These are phyloP conservation scores for Ctenopoma kingsleyae DNA, from an alignment of 2,797 vertebrate species.

Conservation along the genomic window DNA sequence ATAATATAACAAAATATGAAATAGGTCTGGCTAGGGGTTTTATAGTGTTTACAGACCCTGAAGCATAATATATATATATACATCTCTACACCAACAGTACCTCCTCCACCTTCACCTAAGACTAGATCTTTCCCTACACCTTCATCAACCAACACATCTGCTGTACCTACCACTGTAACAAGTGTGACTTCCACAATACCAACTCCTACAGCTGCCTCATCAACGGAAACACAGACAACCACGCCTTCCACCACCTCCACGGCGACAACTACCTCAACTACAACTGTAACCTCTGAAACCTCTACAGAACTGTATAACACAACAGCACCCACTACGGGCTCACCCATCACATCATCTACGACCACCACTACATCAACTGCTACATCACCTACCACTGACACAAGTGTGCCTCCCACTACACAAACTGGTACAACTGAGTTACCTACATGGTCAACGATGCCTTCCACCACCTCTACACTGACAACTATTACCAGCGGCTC, in stretches of 20 bases:
- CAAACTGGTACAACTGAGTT: too few species aligned
- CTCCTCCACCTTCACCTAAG: constrained; percentile 1
- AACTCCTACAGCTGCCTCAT: not conserved
- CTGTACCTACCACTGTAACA: not conserved
- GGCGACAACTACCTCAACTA: not conserved
- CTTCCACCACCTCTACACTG: not conserved
- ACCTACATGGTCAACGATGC: not conserved
- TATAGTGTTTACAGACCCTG: not conserved
- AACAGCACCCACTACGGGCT: not conserved
- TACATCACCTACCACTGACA: not conserved
- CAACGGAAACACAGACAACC: not conserved
- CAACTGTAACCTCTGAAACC: not conserved
- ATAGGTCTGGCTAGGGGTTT: not conserved
- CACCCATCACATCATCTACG: not conserved
- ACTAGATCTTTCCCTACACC: not conserved
- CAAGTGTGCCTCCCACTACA: too few species aligned
- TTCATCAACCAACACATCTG: not conserved
- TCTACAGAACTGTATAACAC: too few species aligned
- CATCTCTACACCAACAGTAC: constrained; percentile 11
- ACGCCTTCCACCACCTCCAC: not conserved
- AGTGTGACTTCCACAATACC: not conserved
- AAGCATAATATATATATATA: not conserved
- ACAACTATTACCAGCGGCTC: not conserved
- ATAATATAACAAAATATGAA: not conserved
- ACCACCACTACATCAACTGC: not conserved